Evolutionary conservation across 2,113 vertebrate species (phyloP), one percentile per base, ranked within the genome.

Genomic region (Pachyramphus minor): DNA sequence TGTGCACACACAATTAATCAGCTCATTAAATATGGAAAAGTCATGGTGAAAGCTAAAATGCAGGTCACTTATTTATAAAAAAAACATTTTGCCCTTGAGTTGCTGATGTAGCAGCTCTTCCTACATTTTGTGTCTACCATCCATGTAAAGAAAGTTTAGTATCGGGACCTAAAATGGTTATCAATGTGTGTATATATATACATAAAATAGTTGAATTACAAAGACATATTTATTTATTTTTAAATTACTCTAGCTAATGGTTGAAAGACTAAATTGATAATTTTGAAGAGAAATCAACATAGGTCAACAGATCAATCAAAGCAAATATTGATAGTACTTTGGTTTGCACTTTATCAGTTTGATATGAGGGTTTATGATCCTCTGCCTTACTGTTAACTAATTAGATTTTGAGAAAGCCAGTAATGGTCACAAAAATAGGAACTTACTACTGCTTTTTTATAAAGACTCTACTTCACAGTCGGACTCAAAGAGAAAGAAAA

Each of bases 21-120:
- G 67, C 69, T 93, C 69, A 97, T 97, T 98, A 96, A 96, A 96
- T 95, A 95, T 91, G 77, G 52, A 95, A 90, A 95, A 95, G 55
- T 89, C 62, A 85, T 45, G 42, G 58, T 78, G 31, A 59, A 92
- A 91, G 45, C 41, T 67, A 84, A 97, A 97, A 92, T 78, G 49
- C 68, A 81, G 49, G 47, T 92, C 53, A 96, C 21, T 9, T 82
- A 62, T 91, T 92, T 93, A 84, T 89, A 66, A 93, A 94, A 90
- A n/a, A 23, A 41, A 0, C 23, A 85, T 83, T 93, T 95, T 95
- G 30, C 14, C 49, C 60, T 87, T 95, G 63, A 96, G 28, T 53
- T 89, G 31, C 42, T 89, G 71, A 74, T 86, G 35, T 31, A 72
- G 41, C 45, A 95, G 45, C 6, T 39, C 58, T 72, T 74, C 12